Conservation (phyloP, 2,888 invertebrate genomes). For the Lumbricus terrestris region DNA sequence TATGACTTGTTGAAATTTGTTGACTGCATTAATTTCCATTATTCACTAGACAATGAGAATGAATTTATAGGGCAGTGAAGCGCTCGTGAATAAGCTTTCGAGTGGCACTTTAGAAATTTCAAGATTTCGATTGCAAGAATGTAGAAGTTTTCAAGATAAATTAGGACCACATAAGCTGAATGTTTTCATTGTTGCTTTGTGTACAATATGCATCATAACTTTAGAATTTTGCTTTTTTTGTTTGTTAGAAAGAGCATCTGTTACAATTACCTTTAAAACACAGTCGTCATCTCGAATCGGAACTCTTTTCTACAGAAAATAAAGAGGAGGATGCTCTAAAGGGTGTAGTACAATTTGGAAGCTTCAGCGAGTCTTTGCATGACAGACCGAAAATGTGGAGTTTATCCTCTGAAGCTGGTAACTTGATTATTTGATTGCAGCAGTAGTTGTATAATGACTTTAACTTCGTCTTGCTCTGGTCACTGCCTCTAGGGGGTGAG, state of each 20-base stretch:
- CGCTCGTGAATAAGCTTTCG: too few species aligned
- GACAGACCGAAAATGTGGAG: not conserved
- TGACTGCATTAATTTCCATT: not conserved
- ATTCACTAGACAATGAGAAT: not conserved
- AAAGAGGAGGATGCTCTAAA: not conserved
- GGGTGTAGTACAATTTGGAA: not conserved
- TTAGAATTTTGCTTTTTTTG: not conserved
- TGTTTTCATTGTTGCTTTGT: not conserved
- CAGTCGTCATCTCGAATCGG: not conserved
- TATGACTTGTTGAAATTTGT: not conserved
- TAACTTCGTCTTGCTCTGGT: too few species aligned
- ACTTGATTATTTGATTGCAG: not conserved
- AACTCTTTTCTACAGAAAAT: not conserved
- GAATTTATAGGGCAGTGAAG: too few species aligned
- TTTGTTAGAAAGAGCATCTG: not conserved
- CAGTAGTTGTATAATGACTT: not conserved
- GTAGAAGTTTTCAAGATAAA: not conserved
- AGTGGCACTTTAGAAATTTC: too few species aligned
- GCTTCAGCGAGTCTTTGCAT: not conserved
- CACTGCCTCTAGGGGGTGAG: too few species aligned
- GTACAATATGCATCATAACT: not conserved
- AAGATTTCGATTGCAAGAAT: not conserved
- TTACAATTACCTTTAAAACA: constrained; percentile 9
- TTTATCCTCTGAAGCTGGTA: not conserved
- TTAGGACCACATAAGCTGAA: not conserved